A percentile compares a stretch with the other conserved stretches of the same genome.
Conservation (phyloP, 2,113 vertebrate genomes). For the Siniperca chuatsi region DNA sequence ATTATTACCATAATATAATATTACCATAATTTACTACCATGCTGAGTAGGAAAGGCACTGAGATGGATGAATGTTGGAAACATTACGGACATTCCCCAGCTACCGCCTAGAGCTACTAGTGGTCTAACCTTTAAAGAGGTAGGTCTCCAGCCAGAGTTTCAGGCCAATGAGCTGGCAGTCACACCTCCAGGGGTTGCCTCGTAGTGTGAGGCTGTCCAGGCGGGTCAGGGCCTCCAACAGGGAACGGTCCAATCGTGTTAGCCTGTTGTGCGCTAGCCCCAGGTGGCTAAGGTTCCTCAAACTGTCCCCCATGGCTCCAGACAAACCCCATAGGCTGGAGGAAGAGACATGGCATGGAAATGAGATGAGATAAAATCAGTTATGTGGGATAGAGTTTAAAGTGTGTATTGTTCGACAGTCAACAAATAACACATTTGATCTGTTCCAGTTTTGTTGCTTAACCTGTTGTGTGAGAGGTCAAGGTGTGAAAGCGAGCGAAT, state of each 20-base stretch:
- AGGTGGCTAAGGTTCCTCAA: conserved; percentile 91
- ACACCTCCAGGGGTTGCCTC: conserved; percentile 94
- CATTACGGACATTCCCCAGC: not conserved
- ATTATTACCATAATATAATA: conserved; percentile 20
- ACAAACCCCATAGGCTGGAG: conserved; percentile 85
- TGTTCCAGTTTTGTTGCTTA: not conserved
- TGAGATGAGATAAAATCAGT: not conserved
- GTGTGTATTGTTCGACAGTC: not conserved
- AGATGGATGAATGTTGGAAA: conserved; percentile 10
- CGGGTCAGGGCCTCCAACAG: conserved; percentile 90
- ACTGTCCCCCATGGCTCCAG: conserved; percentile 86
- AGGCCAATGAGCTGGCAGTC: conserved; percentile 92
- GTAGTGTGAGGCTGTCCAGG: conserved; percentile 88
- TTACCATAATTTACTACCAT: not conserved
- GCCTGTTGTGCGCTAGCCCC: conserved; percentile 89
- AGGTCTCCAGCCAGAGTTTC: conserved; percentile 97
- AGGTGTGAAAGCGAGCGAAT: conserved; percentile 89
- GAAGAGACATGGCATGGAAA: conserved; percentile 16
- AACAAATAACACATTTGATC: not conserved
- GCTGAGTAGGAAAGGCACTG: not conserved
- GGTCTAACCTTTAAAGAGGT: conserved; percentile 92
- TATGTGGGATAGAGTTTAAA: not conserved
- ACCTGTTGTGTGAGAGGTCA: conserved; percentile 93
- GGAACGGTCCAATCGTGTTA: conserved; percentile 88
- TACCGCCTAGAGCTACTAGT: not conserved